Evolutionary conservation across 2,113 vertebrate genomes (phyloP), one percentile per base, ranked within the genome.

Genomic region (Leptosomus discolor): DNA sequence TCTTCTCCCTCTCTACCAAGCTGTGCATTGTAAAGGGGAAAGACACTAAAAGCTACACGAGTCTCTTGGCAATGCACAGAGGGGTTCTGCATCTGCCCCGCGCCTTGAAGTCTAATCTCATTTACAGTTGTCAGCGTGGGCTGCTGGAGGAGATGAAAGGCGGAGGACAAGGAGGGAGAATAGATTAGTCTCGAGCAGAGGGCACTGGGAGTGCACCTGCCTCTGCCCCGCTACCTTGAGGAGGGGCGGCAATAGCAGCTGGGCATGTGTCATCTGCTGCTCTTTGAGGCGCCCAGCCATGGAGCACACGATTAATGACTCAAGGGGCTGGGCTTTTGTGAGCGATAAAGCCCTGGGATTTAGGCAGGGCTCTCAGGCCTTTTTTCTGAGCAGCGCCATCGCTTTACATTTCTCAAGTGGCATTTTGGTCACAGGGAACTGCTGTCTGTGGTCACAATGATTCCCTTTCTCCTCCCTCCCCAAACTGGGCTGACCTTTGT

Each of bases 361-460:
- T 98, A 97, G 97, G 88, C 93, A 37, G 92, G 97, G 89, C 97
- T 98, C 97, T 98, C 63, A 15, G 87, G 92, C 65, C 37, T 43
- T 87, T 92, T 88, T 91, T 93, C 95, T 91, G 96, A 94, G 76
- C 78, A 80, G 16, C 39, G 9, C 95, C 96, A 90, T 94, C 80
- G 71, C 96, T 98, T 98, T 98, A 92, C 97, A 96, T 98, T 98
- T 98, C 93, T 94, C 98, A 94, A 97, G 97, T 97, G 88, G 77
- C 0, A 1, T 68, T 88, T 77, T 76, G 81, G 64, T 81, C 4
- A 0, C 26, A 84, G 39, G 8, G 76, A 92, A 92, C 90, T 88
- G 34, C 90, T 92, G 96, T 97, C 97, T 95, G 85, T 73, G 86
- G 57, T 85, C 97, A 97, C 98, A 98, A 97, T 97, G 96, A 92